Percentiles rank a stretch among this genome's conserved stretches.
Evolutionary conservation across 2,113 vertebrate species (phyloP).

Genomic region (Pelodiscus sinensis): DNA sequence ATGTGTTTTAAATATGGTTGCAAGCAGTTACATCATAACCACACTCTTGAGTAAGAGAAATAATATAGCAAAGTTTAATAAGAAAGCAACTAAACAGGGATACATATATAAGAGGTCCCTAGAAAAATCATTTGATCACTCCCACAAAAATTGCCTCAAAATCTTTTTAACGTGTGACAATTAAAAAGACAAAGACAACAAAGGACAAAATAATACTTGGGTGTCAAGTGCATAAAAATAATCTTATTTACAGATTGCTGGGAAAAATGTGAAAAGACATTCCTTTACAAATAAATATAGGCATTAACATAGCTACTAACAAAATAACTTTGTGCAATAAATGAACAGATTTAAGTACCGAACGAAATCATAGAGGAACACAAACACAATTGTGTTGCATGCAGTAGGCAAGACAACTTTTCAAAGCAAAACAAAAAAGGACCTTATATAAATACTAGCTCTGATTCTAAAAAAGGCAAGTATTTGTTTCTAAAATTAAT

Average conservation of each 20-base stretch:
- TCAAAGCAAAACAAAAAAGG: background rate
- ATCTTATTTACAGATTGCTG: slow-evolving; percentile 60
- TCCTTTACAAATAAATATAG: slow-evolving; percentile 72
- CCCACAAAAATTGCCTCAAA: slow-evolving; percentile 18
- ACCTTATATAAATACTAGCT: background rate
- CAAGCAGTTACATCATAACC: background rate
- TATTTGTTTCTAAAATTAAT: background rate
- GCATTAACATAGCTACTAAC: slow-evolving; percentile 17
- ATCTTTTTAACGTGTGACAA: background rate
- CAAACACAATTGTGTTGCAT: slow-evolving; percentile 5
- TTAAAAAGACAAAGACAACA: background rate
- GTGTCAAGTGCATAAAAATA: slow-evolving; percentile 45
- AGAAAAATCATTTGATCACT: background rate
- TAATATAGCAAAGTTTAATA: background rate
- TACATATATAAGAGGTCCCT: background rate
- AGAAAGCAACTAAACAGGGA: background rate
- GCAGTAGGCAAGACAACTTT: background rate
- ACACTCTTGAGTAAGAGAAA: background rate
- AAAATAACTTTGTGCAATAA: background rate
- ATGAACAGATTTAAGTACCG: background rate
- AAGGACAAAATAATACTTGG: slow-evolving; percentile 35
- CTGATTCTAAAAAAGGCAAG: background rate
- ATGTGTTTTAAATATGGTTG: background rate
- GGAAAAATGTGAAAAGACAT: slow-evolving; percentile 3
- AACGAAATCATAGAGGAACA: background rate